Percentiles rank a stretch among this genome's conserved stretches.
These are phyloP conservation scores for Willisornis vidua DNA, from an alignment of 2,113 vertebrate genomes.

Conservation along the genomic window DNA sequence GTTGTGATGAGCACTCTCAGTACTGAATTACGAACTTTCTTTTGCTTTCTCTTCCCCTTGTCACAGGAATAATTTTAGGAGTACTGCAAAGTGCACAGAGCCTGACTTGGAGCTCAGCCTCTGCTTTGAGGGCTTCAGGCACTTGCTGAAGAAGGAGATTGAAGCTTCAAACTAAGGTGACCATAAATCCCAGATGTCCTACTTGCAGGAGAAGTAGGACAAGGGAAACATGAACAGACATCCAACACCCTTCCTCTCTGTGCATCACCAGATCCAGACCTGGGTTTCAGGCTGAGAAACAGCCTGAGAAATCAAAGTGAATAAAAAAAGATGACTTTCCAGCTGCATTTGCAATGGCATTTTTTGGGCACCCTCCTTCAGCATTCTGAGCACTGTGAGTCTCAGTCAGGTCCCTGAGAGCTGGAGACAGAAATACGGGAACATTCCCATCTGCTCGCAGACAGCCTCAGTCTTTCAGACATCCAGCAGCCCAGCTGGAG, in stretches of 20 bases:
- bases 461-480: constrained; percentile 29
- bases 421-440: constrained; percentile 6
- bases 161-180: not conserved
- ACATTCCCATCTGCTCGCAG: constrained; percentile 34
- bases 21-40: not conserved
- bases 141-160: not conserved
- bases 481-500: constrained; percentile 43
- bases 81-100: not conserved
- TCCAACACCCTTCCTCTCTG: not conserved
- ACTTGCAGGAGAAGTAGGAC: constrained; percentile 10
- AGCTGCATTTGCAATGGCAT: constrained; percentile 25
- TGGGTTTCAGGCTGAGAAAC: not conserved
- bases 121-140: not conserved
- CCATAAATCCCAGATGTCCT: constrained; percentile 14
- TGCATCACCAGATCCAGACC: not conserved
- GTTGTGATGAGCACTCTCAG: not conserved
- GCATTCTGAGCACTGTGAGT: not conserved
- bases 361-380: constrained; percentile 17
- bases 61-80: not conserved
- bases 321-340: not conserved
- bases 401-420: constrained; percentile 1
- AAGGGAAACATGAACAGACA: not conserved
- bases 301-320: not conserved
- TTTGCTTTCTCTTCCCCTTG: not conserved
- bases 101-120: not conserved